These are phyloP conservation scores for Teleogryllus oceanicus DNA, from an alignment of 2,888 invertebrate species.

Conservation along the genomic window DNA sequence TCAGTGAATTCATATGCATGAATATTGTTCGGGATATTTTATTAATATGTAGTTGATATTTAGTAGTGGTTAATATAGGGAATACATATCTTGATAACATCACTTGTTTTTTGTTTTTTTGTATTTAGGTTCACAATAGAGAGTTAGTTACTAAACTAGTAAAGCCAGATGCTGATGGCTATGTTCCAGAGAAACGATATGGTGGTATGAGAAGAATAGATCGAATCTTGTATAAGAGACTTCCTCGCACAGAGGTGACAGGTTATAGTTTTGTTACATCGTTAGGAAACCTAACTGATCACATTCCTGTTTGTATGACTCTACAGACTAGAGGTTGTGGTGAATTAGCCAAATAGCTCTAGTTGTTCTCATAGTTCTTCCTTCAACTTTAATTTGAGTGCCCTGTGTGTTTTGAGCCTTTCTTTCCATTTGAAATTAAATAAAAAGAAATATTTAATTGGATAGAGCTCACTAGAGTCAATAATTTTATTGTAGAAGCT, in stretches of 20 bases:
- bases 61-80: too few species aligned
- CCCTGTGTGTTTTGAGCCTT: too few species aligned
- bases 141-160: slow-evolving; percentile 32
- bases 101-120: background rate
- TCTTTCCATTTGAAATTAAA: too few species aligned
- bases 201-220: slow-evolving; percentile 39
- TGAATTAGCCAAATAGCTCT: slow-evolving; percentile 3
- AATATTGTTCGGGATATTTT: too few species aligned
- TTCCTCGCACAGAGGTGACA: slow-evolving; percentile 22
- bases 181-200: slow-evolving; percentile 30
- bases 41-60: too few species aligned
- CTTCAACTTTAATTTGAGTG: background rate
- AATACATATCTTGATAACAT: too few species aligned
- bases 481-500: too few species aligned
- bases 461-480: too few species aligned
- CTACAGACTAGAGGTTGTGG: background rate
- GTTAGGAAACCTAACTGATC: slow-evolving; percentile 38
- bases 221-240: slow-evolving; percentile 33
- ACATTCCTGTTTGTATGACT: slow-evolving; percentile 39
- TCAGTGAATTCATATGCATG: too few species aligned
- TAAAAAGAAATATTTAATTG: too few species aligned
- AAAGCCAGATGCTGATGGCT: slow-evolving; percentile 30
- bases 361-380: background rate
- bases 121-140: slow-evolving; percentile 33
- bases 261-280: slow-evolving; percentile 38